Conservation (phyloP, 2,113 vertebrate species). For the Dunckerocampus dactyliophorus region DNA sequence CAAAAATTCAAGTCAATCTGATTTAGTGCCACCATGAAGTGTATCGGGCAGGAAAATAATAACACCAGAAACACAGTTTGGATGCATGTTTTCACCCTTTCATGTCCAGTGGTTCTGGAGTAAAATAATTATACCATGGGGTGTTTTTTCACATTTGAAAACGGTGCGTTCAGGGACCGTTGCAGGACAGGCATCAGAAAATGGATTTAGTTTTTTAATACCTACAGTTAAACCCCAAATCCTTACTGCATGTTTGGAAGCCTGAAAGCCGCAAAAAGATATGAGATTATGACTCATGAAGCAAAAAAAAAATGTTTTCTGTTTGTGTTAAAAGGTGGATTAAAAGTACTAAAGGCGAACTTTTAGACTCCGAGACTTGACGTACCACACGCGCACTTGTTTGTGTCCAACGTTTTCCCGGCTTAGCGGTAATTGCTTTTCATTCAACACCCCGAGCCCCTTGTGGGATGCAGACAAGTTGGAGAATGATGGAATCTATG, state of each 20-base stretch:
- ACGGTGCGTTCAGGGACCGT: too few relatives aligned
- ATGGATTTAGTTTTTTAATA: too few relatives aligned
- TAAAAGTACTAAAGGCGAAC: neutral
- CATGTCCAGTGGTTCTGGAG: too few relatives aligned
- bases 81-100: too few relatives aligned
- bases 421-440: neutral
- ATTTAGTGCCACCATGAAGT: too few relatives aligned
- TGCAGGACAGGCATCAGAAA: too few relatives aligned
- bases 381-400: neutral
- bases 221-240: too few relatives aligned
- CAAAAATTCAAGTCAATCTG: too few relatives aligned
- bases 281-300: conserved; percentile 9
- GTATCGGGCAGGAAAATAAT: too few relatives aligned
- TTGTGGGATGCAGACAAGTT: neutral
- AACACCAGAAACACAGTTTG: too few relatives aligned
- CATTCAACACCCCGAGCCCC: neutral
- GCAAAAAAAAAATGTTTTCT: conserved; percentile 1
- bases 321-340: neutral
- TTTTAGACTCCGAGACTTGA: neutral
- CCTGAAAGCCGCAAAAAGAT: conserved; percentile 6
- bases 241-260: neutral
- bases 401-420: neutral
- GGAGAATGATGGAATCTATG: neutral
- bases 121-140: too few relatives aligned
- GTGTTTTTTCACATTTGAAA: too few relatives aligned